phyloP scores from a whole-genome alignment of 1,140 invertebrate genomes.

The Bombyx mori region ASM3026992v2 NC_085122.1:13798501-13799000 shows the following conservation, averaged over 20 bases:
- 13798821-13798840: constrained; percentile 24
- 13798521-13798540: too few species aligned
- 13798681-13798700: too few species aligned
- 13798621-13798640: too few species aligned
- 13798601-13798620: too few species aligned
- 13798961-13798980: too few species aligned
- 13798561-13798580: too few species aligned
- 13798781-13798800: constrained; percentile 16
- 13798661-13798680: too few species aligned
- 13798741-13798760: constrained; percentile 9
- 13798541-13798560: too few species aligned
- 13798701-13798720: not conserved
- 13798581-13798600: too few species aligned
- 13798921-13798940: constrained; percentile 6
- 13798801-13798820: constrained; percentile 19
- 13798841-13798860: constrained; percentile 26
- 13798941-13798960: not conserved
- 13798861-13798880: constrained; percentile 10
- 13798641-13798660: too few species aligned
- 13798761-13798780: constrained; percentile 37
- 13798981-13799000: too few species aligned
- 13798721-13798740: not conserved
- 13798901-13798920: constrained; percentile 7
- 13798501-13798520: too few species aligned
- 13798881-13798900: constrained; percentile 4